Conservation (phyloP, 2,888 invertebrate species). For the Trachelus tabidus region DNA sequence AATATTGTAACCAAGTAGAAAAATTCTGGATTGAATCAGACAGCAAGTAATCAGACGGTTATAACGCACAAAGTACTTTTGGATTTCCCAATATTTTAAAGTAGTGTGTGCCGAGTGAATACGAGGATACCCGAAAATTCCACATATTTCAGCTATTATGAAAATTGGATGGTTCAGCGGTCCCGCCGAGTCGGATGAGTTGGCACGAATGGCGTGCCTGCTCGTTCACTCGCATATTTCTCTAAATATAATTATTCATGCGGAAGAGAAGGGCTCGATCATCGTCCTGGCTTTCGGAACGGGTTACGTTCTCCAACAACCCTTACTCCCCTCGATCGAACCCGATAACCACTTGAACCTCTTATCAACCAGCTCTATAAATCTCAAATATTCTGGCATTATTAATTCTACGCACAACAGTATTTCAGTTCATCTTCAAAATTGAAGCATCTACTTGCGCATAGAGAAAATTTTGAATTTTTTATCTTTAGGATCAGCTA, state of each 20-base stretch:
- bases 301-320: not conserved
- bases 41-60: too few relatives aligned
- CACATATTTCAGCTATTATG: slow-evolving; percentile 34
- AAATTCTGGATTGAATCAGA: too few relatives aligned
- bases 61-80: not conserved
- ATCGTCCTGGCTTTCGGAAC: not conserved
- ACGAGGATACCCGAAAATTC: slow-evolving; percentile 14
- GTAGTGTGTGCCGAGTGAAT: slow-evolving; percentile 3
- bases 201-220: slow-evolving; percentile 26
- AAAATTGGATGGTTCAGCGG: slow-evolving; percentile 35
- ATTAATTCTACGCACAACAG: too few relatives aligned
- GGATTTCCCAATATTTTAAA: not conserved
- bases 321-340: not conserved
- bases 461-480: too few relatives aligned
- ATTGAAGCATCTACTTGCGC: too few relatives aligned
- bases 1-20: too few relatives aligned
- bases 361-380: too few relatives aligned
- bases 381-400: too few relatives aligned
- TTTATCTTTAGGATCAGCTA: too few relatives aligned
- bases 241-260: slow-evolving; percentile 36
- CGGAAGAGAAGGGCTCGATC: slow-evolving; percentile 27
- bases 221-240: slow-evolving; percentile 32
- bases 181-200: slow-evolving; percentile 24
- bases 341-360: too few relatives aligned
- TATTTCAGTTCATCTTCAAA: too few relatives aligned